phyloP scores from a whole-genome alignment of 1,140 invertebrate genomes.

The Rhynchophorus ferrugineus region DNA sequence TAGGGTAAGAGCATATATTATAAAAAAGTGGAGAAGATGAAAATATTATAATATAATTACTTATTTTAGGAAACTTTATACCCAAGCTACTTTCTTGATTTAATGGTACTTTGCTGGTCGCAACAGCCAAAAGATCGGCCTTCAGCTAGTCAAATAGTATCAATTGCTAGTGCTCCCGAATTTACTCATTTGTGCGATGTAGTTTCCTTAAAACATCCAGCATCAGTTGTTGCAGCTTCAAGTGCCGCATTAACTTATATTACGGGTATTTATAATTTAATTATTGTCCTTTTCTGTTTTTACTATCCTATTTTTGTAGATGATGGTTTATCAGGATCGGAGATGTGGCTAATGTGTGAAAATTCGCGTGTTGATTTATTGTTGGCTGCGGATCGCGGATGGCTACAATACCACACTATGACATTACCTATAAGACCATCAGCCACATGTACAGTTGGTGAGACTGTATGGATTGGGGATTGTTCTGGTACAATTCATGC shows the following conservation, averaged over 20 bases:
- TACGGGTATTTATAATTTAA: conserved; percentile 28
- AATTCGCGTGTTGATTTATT: conserved; percentile 63
- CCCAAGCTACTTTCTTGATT: conserved; percentile 84
- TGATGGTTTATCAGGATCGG: conserved; percentile 43
- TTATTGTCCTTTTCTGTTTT: neutral
- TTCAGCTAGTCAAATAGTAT: conserved; percentile 87
- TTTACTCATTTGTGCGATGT: conserved; percentile 84
- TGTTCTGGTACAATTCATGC: conserved; percentile 71
- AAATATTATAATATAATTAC: too few species aligned
- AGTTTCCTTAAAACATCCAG: conserved; percentile 55
- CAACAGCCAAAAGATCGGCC: conserved; percentile 81
- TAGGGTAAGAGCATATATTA: conserved; percentile 55
- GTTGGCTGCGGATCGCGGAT: conserved; percentile 49
- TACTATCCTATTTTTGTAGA: conserved; percentile 29
- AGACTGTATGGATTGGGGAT: conserved; percentile 80
- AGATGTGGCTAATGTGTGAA: conserved; percentile 65
- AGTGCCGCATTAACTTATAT: conserved; percentile 38
- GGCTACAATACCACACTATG: conserved; percentile 50
- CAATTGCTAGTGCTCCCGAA: conserved; percentile 85
- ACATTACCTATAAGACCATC: conserved; percentile 51
- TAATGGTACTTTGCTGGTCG: conserved; percentile 94
- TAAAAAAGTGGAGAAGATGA: too few species aligned
- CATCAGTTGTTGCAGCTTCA: conserved; percentile 48
- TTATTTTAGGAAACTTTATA: conserved; percentile 60
- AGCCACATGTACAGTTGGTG: conserved; percentile 59